Evolutionary conservation across 2,797 vertebrate species (phyloP).

Genomic region (Todus mexicanus): DNA sequence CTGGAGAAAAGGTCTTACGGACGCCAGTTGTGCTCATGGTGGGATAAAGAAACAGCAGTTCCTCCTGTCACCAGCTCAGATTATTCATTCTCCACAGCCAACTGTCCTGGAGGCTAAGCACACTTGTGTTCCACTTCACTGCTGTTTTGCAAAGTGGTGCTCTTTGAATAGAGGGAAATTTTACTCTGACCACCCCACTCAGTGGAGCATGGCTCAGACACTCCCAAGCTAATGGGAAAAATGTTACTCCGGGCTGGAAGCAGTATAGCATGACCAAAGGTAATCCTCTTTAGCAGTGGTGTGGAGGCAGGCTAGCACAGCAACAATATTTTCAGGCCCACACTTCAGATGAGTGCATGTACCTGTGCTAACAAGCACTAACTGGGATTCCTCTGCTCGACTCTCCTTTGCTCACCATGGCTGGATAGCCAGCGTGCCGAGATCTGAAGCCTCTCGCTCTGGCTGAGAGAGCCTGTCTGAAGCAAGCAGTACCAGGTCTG

Average conservation of each 20-base stretch:
- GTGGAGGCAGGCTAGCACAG: not conserved
- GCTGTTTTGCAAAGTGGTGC: not conserved
- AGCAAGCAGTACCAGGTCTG: not conserved
- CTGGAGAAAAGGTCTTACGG: not conserved
- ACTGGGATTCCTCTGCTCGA: not conserved
- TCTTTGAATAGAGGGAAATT: not conserved
- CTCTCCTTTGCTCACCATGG: not conserved
- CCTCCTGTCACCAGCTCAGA: not conserved
- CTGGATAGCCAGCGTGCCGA: rapidly evolving
- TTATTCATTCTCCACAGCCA: not conserved
- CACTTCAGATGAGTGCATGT: rapidly evolving
- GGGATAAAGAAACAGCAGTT: not conserved
- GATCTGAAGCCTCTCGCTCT: not conserved
- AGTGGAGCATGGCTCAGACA: not conserved
- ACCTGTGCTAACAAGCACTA: not conserved
- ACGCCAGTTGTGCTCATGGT: not conserved
- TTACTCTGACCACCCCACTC: not conserved
- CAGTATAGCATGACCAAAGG: not conserved
- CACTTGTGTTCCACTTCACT: not conserved
- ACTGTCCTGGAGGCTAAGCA: not conserved
- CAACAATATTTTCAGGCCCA: not conserved
- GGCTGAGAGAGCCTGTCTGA: not conserved
- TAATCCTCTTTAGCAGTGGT: not conserved
- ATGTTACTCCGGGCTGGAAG: not conserved
- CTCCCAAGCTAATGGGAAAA: not conserved